Evolutionary conservation across 2,113 vertebrate genomes (phyloP).

Genomic region (Campylomormyrus numenius): DNA sequence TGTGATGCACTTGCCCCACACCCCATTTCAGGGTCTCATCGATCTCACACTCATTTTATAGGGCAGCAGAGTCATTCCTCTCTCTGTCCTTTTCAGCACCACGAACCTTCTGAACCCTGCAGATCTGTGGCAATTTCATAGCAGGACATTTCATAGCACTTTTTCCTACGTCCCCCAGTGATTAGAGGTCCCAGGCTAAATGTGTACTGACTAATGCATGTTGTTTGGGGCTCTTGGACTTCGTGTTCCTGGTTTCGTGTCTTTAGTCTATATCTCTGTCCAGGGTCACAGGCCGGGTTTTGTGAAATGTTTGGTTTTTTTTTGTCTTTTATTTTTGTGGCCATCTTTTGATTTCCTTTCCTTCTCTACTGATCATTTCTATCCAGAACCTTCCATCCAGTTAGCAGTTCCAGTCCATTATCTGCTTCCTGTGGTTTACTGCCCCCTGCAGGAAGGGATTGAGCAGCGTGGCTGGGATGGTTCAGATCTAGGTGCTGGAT

Average conservation of each 20-base stretch:
- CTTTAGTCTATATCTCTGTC: neutral
- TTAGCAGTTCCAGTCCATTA: neutral
- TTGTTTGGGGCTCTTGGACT: neutral
- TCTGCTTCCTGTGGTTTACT: neutral
- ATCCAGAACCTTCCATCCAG: neutral
- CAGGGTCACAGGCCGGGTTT: neutral
- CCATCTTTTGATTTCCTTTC: neutral
- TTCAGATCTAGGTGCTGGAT: neutral
- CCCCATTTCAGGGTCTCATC: neutral
- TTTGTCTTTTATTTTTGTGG: neutral
- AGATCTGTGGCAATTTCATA: neutral
- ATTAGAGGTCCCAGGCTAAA: neutral
- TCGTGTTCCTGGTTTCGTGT: neutral
- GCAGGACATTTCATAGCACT: conserved; percentile 6
- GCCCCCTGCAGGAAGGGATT: neutral
- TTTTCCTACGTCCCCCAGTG: neutral
- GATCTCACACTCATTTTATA: neutral
- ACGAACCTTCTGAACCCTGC: neutral
- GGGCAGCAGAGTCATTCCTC: neutral
- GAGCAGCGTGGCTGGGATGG: neutral
- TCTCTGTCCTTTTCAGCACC: neutral
- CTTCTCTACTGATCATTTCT: neutral
- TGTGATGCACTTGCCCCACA: neutral
- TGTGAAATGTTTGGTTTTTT: neutral
- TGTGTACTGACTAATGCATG: neutral